A percentile compares a stretch with the other conserved stretches of the same genome.
These are phyloP conservation scores for Todiramphus chloris DNA, from an alignment of 2,113 vertebrate species.

Conservation along the genomic window DNA sequence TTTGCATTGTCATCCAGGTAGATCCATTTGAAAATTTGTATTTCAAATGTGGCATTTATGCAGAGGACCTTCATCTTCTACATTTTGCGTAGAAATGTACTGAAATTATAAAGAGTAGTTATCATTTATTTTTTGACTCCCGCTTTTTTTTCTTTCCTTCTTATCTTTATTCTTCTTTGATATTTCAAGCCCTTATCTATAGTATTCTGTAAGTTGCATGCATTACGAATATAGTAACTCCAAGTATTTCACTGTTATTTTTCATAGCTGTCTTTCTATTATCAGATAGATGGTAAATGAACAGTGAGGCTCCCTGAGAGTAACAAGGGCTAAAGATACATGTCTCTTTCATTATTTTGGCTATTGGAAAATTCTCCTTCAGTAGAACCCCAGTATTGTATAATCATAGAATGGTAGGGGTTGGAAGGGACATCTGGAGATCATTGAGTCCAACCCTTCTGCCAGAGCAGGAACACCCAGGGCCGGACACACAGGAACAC, in stretches of 20 bases:
- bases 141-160: conserved; percentile 17
- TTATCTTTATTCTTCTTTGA: conserved; percentile 42
- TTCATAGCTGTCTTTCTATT: conserved; percentile 15
- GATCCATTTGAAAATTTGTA: not conserved
- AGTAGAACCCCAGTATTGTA: not conserved
- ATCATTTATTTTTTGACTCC: conserved; percentile 22
- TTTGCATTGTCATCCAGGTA: not conserved
- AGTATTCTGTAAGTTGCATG: conserved; percentile 13
- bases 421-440: no score
- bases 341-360: not conserved
- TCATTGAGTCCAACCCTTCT: no score
- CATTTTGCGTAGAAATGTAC: not conserved
- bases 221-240: conserved; percentile 18
- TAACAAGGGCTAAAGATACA: not conserved
- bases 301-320: not conserved
- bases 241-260: conserved; percentile 40
- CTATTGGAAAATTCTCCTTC: not conserved
- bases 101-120: conserved; percentile 10
- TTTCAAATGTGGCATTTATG: not conserved
- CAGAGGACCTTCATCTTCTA: not conserved
- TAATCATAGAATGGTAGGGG: no score
- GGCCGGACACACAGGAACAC: no score
- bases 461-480: no score
- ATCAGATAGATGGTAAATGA: conserved; percentile 16
- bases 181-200: conserved; percentile 45